phyloP scores from a whole-genome alignment of 1,140 invertebrate species.

The Sinonovacula constricta region DNA sequence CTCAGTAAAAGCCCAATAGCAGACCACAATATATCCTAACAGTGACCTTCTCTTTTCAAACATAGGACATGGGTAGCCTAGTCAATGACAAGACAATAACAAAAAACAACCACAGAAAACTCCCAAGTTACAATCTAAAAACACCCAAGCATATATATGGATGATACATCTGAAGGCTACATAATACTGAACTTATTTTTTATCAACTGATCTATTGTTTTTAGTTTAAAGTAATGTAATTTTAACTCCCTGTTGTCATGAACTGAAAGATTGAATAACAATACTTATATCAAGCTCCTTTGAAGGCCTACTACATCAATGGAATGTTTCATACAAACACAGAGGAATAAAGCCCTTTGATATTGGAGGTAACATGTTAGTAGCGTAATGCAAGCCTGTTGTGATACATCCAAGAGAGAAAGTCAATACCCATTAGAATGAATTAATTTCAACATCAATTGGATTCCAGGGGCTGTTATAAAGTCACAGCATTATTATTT shows the following conservation, averaged over 20 bases:
- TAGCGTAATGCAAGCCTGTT: slow-evolving; percentile 35
- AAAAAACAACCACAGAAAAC: no score
- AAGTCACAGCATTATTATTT: no score
- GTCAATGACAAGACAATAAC: no score
- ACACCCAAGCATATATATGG: no score
- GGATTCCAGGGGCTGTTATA: neutral
- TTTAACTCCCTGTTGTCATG: slow-evolving; percentile 39
- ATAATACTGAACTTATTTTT: neutral
- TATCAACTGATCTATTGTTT: slow-evolving; percentile 38
- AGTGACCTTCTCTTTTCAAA: no score
- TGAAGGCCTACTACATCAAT: slow-evolving; percentile 40
- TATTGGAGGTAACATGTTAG: slow-evolving; percentile 31
- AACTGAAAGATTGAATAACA: no score
- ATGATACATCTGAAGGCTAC: neutral
- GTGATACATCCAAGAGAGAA: neutral
- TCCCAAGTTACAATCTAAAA: no score
- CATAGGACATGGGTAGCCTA: no score
- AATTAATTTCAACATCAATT: neutral
- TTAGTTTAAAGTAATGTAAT: slow-evolving; percentile 41
- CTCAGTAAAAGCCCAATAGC: no score
- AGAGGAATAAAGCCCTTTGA: slow-evolving; percentile 34
- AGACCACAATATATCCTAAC: no score
- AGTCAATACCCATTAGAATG: neutral
- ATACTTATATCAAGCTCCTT: slow-evolving; percentile 29
- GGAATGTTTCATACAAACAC: slow-evolving; percentile 46